Base-by-base conservation (phyloP, 2,888 invertebrate species). In the Lissocephala sabroskyi region DNA sequence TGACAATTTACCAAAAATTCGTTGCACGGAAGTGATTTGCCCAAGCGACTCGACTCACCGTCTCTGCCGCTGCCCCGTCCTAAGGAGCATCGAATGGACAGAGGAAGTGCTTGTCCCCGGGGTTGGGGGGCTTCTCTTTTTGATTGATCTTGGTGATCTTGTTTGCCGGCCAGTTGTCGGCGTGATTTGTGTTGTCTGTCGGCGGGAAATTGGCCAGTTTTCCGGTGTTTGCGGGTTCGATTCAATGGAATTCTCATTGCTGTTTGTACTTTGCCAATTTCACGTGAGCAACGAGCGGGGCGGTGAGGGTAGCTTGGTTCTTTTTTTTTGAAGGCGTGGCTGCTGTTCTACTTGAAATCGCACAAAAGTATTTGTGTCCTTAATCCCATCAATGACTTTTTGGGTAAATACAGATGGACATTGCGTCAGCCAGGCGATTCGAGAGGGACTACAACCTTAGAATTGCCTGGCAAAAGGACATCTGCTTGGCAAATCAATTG, bases 11-110 rank as follows among this genome's bases (percentile, higher is more conserved):
- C 54, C 45, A 52, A 53, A 52, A 37, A 73, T 73, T 75, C 73
- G 76, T 48, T 59, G 62, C 68, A 59, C 73, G 73, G 73, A 75
- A 75, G 76, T 73, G 73, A 73, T 75, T 75, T 71, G 57, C 70
- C 62, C 55, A 63, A 41, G 23, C 23, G 48, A 51, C 48, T 59
- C n/a, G n/a, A n/a, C n/a, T n/a, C n/a, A n/a, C n/a, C n/a, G n/a
- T n/a, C n/a, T n/a, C n/a, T n/a, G n/a, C n/a, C n/a, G n/a, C n/a
- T n/a, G n/a, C n/a, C n/a, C 59, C 13, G 9, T 28, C 52, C 41
- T 44, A 52, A 55, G 64, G 48, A 59, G 59, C 50, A 52, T 52
- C 41, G 28, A 52, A 56, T 50, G 44, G 56, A 18, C n/a, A n/a
- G 37, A 68, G 70, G 70, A 70, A 74, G 55, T 70, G 48, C 60